phyloP scores from a whole-genome alignment of 2,113 vertebrate genomes.

The Narcine bancroftii region DNA sequence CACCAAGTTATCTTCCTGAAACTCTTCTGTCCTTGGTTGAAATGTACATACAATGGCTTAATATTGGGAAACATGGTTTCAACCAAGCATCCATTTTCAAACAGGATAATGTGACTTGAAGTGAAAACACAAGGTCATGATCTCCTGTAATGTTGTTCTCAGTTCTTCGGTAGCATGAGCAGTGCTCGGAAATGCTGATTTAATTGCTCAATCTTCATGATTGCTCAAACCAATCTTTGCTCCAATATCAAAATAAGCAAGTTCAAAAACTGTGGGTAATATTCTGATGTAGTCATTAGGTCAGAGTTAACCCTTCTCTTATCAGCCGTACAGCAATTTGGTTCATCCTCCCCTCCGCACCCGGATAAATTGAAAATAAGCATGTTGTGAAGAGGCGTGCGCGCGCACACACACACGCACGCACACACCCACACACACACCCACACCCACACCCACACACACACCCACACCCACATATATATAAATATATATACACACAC shows the following conservation, averaged over 20 bases:
- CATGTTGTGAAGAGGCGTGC: not conserved
- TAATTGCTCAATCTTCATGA: no score
- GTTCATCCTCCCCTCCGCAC: not conserved
- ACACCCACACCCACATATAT: no score
- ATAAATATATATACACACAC: no score
- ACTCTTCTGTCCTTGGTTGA: not conserved
- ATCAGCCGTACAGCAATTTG: not conserved
- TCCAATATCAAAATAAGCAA: not conserved
- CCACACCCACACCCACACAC: no score
- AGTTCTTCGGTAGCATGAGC: no score
- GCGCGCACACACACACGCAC: no score
- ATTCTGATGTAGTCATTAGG: not conserved
- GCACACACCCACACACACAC: no score
- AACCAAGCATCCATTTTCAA: no score
- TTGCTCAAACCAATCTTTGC: not conserved
- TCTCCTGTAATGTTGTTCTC: no score
- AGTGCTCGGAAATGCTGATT: no score
- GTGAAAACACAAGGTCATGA: no score
- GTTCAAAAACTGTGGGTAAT: not conserved
- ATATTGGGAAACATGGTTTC: not conserved
- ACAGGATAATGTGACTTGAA: no score
- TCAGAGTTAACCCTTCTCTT: not conserved
- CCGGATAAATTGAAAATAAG: not conserved
- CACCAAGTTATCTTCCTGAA: not conserved
- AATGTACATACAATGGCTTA: not conserved